Evolutionary conservation across 92 coral and sea anemone species (phyloP), one percentile per base, ranked within the genome.

Genomic region (Zoanthus sansibaricus): DNA sequence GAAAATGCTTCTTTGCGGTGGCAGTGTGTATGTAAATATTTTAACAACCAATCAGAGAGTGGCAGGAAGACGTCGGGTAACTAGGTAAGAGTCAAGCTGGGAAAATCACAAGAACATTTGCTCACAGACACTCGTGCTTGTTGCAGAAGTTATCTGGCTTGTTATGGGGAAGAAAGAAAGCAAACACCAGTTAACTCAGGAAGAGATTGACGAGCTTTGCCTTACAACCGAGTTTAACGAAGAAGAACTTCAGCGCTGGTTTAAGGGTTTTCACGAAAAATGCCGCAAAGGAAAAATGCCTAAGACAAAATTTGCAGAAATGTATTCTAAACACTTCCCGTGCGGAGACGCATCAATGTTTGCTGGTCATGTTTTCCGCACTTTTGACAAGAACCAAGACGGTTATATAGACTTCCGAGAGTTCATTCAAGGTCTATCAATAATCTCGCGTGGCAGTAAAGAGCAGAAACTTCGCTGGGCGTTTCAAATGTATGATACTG

Each of bases 401-500:
- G 99, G 99, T 7, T 93, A 96, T 59, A 95, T 97, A 83, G 99
- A 97, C 75, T 97, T 97, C 86, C 89, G 92, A 71, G 99, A 97
- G 92, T 97, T 97, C 79, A 95, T 97, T 33, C 94, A 93, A 86
- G 98, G 99, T 15, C 90, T 97, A 83, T 97, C 99, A 25, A 94
- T 92, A 9, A 93, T 97, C 32, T 95, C 95, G 16, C 95, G 99
- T 25, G 99, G 99, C 12, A 84, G 96, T 16, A 93, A 95, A 56
- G 99, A 97, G 33, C 93, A 93, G 93, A 97, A 97, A 86, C 87
- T 97, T 5, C 96, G 98, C 69, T 97, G 99, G 99, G 99, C 99
- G 17, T 97, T 97, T 56, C 95, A 95, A 88, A 97, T 97, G 98
- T 97, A 97, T 83, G 99, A 97, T 58, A 88, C 92, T 7, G 99